Conservation (phyloP, 2,113 vertebrate species). For the Chrysemys picta region DNA sequence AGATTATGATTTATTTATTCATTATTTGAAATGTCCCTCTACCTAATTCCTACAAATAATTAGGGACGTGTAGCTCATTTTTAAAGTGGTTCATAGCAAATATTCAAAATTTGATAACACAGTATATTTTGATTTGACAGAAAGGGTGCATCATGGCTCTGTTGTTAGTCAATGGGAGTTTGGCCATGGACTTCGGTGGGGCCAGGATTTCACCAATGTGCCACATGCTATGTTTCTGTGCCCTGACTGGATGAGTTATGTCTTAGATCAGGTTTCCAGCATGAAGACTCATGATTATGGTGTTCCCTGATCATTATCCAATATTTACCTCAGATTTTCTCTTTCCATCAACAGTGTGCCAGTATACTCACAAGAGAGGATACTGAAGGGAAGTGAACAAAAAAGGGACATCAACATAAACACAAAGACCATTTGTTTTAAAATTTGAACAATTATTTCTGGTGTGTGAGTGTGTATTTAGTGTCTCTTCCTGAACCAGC, state of each 20-base stretch:
- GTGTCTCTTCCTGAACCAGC: neutral
- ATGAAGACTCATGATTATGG: neutral
- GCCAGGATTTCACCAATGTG: neutral
- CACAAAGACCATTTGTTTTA: neutral
- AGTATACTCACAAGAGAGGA: neutral
- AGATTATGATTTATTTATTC: neutral
- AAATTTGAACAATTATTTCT: neutral
- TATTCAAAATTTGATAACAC: neutral
- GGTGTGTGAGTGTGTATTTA: neutral
- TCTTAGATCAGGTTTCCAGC: neutral
- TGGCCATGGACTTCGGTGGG: neutral
- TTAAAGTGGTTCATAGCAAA: too few species aligned
- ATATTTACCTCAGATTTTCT: neutral
- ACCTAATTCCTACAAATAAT: neutral
- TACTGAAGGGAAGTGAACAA: neutral
- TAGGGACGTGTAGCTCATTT: neutral
- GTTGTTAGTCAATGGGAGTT: accelerated
- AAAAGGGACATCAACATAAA: neutral
- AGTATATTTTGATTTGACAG: neutral
- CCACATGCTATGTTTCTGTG: neutral
- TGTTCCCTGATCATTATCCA: neutral
- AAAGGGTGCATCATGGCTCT: accelerated
- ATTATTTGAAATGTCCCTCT: neutral
- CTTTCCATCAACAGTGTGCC: neutral
- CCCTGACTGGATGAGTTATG: neutral